A percentile compares a stretch with the other conserved stretches of the same genome.
These are phyloP conservation scores for Tetranychus truncatus DNA, from an alignment of 2,888 invertebrate species.

Conservation along the genomic window DNA sequence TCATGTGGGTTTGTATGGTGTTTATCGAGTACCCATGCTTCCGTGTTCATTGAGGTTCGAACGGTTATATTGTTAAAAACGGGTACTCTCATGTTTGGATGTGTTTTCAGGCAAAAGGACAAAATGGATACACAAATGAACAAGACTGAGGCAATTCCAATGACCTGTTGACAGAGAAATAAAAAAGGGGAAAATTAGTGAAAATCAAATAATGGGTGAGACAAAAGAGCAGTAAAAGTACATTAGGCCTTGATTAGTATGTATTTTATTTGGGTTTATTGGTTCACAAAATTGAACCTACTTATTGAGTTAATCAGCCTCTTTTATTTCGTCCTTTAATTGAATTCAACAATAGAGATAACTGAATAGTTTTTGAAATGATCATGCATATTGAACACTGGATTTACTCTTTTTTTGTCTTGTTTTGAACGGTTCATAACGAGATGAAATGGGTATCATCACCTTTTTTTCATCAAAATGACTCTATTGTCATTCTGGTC, in stretches of 20 bases:
- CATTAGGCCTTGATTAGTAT: too few relatives aligned
- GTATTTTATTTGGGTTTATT: neutral
- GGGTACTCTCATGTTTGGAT: constrained; percentile 83
- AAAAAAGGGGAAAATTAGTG: neutral
- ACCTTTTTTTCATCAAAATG: too few relatives aligned
- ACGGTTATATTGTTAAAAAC: constrained; percentile 62
- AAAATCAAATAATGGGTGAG: neutral
- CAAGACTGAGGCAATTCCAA: constrained; percentile 93
- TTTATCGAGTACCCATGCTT: constrained; percentile 63
- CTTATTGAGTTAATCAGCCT: too few relatives aligned
- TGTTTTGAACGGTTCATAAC: too few relatives aligned
- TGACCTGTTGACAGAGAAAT: constrained; percentile 47
- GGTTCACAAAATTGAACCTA: too few relatives aligned
- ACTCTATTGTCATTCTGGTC: too few relatives aligned
- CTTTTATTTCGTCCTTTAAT: too few relatives aligned
- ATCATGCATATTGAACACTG: too few relatives aligned
- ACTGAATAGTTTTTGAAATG: too few relatives aligned
- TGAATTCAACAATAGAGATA: too few relatives aligned
- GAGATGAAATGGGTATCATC: too few relatives aligned
- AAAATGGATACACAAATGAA: constrained; percentile 98
- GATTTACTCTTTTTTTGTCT: too few relatives aligned
- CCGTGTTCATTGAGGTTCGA: constrained; percentile 47
- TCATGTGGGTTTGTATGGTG: constrained; percentile 83
- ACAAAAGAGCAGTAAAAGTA: neutral
- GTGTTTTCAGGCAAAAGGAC: constrained; percentile 98